A percentile compares a stretch with the other conserved stretches of the same genome.
These are phyloP conservation scores for Smutsia temminckii DNA, from an alignment of 2,797 vertebrate genomes.

Conservation along the genomic window DNA sequence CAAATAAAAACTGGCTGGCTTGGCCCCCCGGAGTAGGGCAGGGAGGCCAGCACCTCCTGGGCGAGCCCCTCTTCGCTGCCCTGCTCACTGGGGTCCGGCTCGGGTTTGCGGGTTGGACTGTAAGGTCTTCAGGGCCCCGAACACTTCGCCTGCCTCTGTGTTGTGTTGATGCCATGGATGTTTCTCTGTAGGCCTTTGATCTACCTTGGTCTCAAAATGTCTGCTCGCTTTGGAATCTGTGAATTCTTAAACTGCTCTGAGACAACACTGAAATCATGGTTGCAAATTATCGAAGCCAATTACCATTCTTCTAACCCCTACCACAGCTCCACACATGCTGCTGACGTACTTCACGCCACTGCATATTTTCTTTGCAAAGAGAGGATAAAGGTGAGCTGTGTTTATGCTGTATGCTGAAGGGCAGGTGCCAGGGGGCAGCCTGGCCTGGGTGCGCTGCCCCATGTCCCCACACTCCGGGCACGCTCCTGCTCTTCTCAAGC, in stretches of 20 bases:
- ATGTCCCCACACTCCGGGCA: too few species aligned
- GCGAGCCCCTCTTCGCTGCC: background rate
- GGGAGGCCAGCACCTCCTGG: background rate
- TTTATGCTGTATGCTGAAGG: rapidly evolving
- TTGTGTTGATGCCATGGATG: background rate
- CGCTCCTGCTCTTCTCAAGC: background rate
- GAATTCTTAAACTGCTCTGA: slow-evolving; percentile 96
- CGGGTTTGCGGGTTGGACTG: background rate
- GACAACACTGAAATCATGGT: slow-evolving; percentile 93
- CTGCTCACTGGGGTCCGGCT: background rate
- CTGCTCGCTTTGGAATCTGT: slow-evolving; percentile 95
- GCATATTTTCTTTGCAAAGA: slow-evolving; percentile 97
- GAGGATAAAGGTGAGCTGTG: slow-evolving; percentile 91
- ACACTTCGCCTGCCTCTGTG: background rate
- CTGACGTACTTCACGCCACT: slow-evolving; percentile 97
- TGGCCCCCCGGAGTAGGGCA: background rate
- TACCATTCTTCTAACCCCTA: slow-evolving; percentile 97
- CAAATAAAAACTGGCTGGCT: rapidly evolving
- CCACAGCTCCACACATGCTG: slow-evolving; percentile 97
- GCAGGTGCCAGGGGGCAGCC: background rate
- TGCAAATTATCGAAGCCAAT: slow-evolving; percentile 95
- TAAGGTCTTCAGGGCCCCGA: background rate
- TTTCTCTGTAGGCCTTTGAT: slow-evolving; percentile 91
- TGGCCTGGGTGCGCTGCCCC: background rate
- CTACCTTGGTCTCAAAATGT: slow-evolving; percentile 96